These are phyloP conservation scores for Octonoba sinensis DNA, from an alignment of 2,888 invertebrate species.

Conservation along the genomic window DNA sequence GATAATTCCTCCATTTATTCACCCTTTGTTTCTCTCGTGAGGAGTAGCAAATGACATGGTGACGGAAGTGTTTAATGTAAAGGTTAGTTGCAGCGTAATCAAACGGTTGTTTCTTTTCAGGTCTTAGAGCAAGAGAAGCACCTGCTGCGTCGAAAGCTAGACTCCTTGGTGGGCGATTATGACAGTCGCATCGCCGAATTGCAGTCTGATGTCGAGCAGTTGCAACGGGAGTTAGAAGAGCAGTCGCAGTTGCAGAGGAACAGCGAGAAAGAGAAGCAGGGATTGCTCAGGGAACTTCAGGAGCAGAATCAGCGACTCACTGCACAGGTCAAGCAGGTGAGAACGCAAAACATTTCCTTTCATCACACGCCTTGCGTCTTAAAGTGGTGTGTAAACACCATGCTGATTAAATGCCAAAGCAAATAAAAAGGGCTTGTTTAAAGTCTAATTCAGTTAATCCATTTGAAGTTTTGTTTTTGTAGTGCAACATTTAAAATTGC, in stretches of 20 bases:
- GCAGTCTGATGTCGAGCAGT: slow-evolving; percentile 86
- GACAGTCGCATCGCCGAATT: slow-evolving; percentile 88
- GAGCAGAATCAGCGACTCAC: slow-evolving; percentile 91
- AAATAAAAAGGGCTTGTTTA: no score
- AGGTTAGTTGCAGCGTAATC: no score
- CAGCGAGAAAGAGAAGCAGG: slow-evolving; percentile 80
- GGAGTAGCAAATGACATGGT: no score
- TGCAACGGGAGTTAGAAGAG: slow-evolving; percentile 81
- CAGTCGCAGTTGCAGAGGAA: slow-evolving; percentile 69
- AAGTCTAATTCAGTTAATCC: no score
- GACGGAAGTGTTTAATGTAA: no score
- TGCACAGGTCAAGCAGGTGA: slow-evolving; percentile 84
- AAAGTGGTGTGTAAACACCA: no score
- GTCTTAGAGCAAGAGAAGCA: slow-evolving; percentile 94
- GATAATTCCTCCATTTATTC: no score
- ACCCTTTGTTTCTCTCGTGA: no score
- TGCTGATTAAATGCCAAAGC: no score
- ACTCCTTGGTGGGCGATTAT: slow-evolving; percentile 88
- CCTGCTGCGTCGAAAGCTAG: slow-evolving; percentile 84
- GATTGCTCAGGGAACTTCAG: slow-evolving; percentile 84
- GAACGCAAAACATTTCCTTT: slow-evolving; percentile 33
- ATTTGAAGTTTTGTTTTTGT: no score
- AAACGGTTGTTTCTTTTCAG: slow-evolving; percentile 74
- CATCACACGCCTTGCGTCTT: no score
- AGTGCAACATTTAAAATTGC: no score